phyloP scores from a whole-genome alignment of 2,888 invertebrate genomes.

The Atethmia centrago region DNA sequence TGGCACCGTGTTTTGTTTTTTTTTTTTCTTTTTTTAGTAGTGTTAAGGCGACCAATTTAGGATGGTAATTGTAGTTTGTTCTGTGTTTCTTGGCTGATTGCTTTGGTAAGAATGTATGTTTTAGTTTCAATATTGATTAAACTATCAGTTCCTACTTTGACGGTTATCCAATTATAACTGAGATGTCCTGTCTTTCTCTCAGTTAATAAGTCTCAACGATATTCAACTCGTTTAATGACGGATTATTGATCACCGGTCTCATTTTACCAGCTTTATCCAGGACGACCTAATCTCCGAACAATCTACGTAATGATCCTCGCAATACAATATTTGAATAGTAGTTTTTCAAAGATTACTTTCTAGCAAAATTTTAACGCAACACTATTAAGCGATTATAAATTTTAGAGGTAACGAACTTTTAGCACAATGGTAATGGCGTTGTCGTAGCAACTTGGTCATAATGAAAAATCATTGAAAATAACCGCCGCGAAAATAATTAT shows the following conservation, averaged over 20 bases:
- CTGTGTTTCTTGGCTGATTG: constrained; percentile 15
- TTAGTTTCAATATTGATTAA: background rate
- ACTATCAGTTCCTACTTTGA: background rate
- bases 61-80: background rate
- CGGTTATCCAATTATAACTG: background rate
- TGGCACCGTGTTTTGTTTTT: constrained; percentile 24
- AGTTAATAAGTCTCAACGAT: too few relatives aligned
- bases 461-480: too few relatives aligned
- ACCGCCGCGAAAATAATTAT: too few relatives aligned
- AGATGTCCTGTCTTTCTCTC: background rate
- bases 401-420: too few relatives aligned
- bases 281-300: background rate
- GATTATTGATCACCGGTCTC: background rate
- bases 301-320: too few relatives aligned
- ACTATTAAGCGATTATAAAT: too few relatives aligned
- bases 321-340: too few relatives aligned
- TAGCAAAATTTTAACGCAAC: too few relatives aligned
- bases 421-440: too few relatives aligned
- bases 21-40: constrained; percentile 16
- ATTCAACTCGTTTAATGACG: background rate
- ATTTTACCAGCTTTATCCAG: background rate
- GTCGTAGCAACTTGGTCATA: too few relatives aligned
- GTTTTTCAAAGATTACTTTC: too few relatives aligned
- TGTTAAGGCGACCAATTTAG: constrained; percentile 11
- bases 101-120: background rate